phyloP scores from a whole-genome alignment of 1,140 invertebrate genomes.

The Drosophila funebris region DNA sequence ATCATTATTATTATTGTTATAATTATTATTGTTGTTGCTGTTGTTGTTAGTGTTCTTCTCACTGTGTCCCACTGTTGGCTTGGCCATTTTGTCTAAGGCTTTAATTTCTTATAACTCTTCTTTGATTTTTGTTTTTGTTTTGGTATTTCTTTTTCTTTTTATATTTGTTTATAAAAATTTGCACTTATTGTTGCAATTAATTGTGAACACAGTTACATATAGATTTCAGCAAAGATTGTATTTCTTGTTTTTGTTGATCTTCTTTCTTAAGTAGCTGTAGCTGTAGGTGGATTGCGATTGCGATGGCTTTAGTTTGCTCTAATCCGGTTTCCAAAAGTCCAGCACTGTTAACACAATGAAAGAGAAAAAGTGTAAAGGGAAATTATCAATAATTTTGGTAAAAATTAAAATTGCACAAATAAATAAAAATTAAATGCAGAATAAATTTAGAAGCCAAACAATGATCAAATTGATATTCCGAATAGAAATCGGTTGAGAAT shows the following conservation, averaged over 20 bases:
- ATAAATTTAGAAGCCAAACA: not conserved
- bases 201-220: constrained; percentile 46
- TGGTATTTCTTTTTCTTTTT: constrained; percentile 8
- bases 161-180: constrained; percentile 37
- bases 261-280: constrained; percentile 43
- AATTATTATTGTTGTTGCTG: constrained; percentile 38
- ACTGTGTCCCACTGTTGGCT: constrained; percentile 14
- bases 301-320: constrained; percentile 16
- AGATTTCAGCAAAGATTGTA: constrained; percentile 43
- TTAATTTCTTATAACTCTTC: constrained; percentile 10
- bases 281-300: constrained; percentile 33
- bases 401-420: no score
- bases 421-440: not conserved
- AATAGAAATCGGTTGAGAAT: no score
- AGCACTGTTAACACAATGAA: constrained; percentile 2
- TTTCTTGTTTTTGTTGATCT: not conserved
- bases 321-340: constrained; percentile 8
- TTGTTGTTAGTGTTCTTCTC: not conserved
- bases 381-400: no score
- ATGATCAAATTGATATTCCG: no score
- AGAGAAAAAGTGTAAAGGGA: no score
- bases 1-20: constrained; percentile 42
- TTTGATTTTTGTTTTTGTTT: no score
- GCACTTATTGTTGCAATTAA: constrained; percentile 39
- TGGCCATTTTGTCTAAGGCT: constrained; percentile 41